Base-by-base conservation (phyloP, 2,888 invertebrate species). In the Pammene aurita region DNA sequence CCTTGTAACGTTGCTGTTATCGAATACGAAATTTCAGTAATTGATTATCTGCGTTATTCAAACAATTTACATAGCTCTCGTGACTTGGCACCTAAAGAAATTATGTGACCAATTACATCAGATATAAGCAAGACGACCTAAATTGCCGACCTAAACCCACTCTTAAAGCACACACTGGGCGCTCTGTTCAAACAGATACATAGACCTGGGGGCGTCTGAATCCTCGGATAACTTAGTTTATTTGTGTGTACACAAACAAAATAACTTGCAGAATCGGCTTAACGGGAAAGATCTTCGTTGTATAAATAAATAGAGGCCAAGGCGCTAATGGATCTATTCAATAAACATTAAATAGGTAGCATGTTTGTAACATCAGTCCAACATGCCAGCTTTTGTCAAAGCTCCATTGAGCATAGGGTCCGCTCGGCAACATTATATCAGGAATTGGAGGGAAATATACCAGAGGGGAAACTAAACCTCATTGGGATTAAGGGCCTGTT, bases 121-220 rank as follows among this genome's bases (percentile, higher is more conserved):
- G 35, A 14, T 60, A 60, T 44, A 52, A 52, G 52, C 63, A 56
- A 57, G 42, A 57, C 41, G 26, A 34, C 41, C 55, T 13, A 60
- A 48, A 57, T 68, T 52, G 44, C 68, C 57, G 14, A 35, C 68
- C 68, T 64, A 64, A 68, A 63, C 38, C 44, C 57, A 64, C 68
- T 44, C 52, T 50, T 50, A 58, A 68, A 68, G 68, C 63, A 64
- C 57, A 64, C 68, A 58, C 68, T 42, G 52, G 57, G 68, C 63
- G 18, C 63, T 57, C 57, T 46, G 38, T 26, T 11, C 68, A 68
- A 63, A 68, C 57, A 68, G 52, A 63, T 44, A 58, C 44, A 57
- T 42, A 64, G 54, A 54, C 60, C 54, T 63, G 18, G 42, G 67
- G 67, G 56, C 18, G 60, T 56, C 9, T 57, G 56, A 57, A 48